Percentiles rank a stretch among this genome's conserved stretches.
Conservation (phyloP, 2,888 invertebrate species). For the Scotopteryx bipunctaria region DNA sequence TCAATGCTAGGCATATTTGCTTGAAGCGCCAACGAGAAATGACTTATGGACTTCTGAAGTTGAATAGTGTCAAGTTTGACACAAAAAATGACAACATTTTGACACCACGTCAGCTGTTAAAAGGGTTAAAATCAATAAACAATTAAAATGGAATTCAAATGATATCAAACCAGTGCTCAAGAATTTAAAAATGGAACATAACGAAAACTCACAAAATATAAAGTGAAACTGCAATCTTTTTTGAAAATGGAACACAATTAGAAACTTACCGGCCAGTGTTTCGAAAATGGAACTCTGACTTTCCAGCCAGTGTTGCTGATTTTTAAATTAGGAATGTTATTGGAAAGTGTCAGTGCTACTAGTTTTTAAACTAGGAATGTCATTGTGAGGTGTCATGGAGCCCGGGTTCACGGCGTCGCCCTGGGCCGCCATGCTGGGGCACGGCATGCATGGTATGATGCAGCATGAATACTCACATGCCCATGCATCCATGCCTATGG, state of each 20-base stretch:
- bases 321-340: constrained; percentile 32
- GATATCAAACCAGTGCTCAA: neutral
- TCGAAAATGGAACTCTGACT: constrained; percentile 7
- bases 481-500: constrained; percentile 89
- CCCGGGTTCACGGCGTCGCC: constrained; percentile 91
- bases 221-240: neutral
- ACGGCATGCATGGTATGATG: constrained; percentile 86
- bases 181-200: neutral
- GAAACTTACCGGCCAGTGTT: constrained; percentile 4
- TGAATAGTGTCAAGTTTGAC: too few relatives aligned
- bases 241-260: constrained; percentile 10
- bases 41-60: neutral
- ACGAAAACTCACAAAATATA: neutral
- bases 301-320: neutral
- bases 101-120: too few relatives aligned
- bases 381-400: constrained; percentile 83
- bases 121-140: too few relatives aligned
- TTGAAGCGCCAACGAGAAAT: neutral
- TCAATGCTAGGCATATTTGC: neutral
- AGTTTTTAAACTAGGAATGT: constrained; percentile 40
- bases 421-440: constrained; percentile 90
- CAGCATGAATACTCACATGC: constrained; percentile 85
- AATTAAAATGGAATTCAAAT: neutral
- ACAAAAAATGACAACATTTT: too few relatives aligned
- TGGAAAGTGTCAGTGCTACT: constrained; percentile 14